These are phyloP conservation scores for Sinhomidia bicolor DNA, from an alignment of 2,888 invertebrate genomes.

Conservation along the genomic window DNA sequence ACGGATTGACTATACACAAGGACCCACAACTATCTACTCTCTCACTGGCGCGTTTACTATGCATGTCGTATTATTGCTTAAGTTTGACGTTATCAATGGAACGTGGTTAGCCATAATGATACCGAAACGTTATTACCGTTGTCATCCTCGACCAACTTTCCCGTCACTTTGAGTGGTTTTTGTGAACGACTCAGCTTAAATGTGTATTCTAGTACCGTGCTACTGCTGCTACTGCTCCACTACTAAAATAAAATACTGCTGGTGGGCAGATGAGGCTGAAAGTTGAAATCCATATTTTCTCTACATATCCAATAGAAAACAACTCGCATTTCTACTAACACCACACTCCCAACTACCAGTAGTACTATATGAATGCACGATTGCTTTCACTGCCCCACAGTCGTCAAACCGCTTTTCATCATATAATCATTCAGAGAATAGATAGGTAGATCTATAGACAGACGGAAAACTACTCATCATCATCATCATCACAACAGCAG, in stretches of 20 bases:
- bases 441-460: too few species aligned
- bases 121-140: background rate
- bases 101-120: background rate
- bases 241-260: background rate
- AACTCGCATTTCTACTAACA: background rate
- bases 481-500: too few species aligned
- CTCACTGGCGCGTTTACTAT: too few species aligned
- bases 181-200: background rate
- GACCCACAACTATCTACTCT: too few species aligned
- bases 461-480: too few species aligned
- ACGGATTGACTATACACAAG: too few species aligned
- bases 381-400: background rate
- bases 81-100: background rate
- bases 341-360: too few species aligned
- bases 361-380: background rate
- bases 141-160: background rate
- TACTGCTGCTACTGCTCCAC: background rate
- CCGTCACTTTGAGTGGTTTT: background rate
- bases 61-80: too few species aligned
- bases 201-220: too few species aligned
- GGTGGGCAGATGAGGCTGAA: conserved; percentile 1
- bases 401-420: conserved; percentile 6
- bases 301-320: background rate
- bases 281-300: background rate
- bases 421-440: conserved; percentile 21